These are phyloP conservation scores for Apteryx mantelli DNA, from an alignment of 2,113 vertebrate genomes.

Conservation along the genomic window DNA sequence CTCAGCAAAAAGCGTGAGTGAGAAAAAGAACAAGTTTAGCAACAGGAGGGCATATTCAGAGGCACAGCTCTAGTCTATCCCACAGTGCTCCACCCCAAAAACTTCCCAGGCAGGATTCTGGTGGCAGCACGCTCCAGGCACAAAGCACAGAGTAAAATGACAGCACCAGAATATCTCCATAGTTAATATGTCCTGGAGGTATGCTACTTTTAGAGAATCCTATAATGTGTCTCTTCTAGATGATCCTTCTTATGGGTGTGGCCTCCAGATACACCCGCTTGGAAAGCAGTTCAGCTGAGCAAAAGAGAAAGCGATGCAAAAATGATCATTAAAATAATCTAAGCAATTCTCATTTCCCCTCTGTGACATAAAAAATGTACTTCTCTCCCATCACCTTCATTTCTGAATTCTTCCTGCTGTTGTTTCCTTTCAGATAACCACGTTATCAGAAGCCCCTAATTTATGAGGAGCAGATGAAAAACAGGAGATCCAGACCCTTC, in stretches of 20 bases:
- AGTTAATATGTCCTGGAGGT: neutral
- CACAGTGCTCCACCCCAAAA: neutral
- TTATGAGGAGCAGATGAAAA: neutral
- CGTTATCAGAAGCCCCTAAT: neutral
- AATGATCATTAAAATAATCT: neutral
- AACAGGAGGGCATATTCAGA: neutral
- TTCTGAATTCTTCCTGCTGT: neutral
- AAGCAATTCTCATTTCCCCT: neutral
- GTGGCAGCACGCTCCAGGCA: neutral
- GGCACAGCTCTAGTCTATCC: neutral
- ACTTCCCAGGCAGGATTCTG: neutral
- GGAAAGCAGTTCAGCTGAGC: neutral
- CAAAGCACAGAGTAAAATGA: neutral
- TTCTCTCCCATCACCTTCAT: neutral
- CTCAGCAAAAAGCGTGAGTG: rapidly evolving
- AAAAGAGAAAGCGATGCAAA: neutral
- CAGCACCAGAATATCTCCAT: neutral
- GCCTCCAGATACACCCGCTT: neutral
- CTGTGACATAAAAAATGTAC: neutral
- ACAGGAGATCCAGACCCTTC: neutral
- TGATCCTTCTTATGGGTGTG: neutral
- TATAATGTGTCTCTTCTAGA: neutral
- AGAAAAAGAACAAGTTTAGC: neutral
- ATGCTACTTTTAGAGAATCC: neutral
- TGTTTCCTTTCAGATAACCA: neutral